A percentile compares a stretch with the other conserved stretches of the same genome.
Evolutionary conservation across 2,888 invertebrate genomes (phyloP).

Genomic region (Stenurella melanura): DNA sequence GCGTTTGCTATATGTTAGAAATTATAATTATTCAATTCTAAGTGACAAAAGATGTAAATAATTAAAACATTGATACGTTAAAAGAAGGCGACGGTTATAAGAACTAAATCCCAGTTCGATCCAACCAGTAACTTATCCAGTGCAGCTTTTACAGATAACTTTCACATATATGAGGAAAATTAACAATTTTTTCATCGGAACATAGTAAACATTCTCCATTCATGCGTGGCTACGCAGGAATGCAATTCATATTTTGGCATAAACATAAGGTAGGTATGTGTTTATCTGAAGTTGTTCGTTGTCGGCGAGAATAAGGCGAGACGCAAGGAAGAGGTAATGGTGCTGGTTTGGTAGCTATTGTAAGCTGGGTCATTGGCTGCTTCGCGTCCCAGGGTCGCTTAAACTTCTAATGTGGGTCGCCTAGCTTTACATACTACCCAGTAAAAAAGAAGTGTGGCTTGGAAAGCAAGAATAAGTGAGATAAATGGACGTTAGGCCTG

Average conservation of each 20-base stretch:
- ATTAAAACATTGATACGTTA: no score
- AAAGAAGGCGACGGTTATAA: neutral
- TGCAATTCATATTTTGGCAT: conserved; percentile 43
- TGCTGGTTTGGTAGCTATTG: conserved; percentile 66
- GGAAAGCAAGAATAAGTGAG: conserved; percentile 18
- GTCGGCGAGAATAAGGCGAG: conserved; percentile 46
- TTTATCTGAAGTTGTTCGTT: conserved; percentile 34
- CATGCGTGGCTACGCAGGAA: conserved; percentile 32
- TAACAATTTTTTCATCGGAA: neutral
- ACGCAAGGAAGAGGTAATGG: conserved; percentile 60
- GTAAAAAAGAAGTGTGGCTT: conserved; percentile 18
- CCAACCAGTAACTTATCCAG: neutral
- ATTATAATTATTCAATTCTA: no score
- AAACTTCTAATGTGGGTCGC: conserved; percentile 61
- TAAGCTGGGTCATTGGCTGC: conserved; percentile 67
- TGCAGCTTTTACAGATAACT: conserved; percentile 7
- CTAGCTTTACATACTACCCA: conserved; percentile 40
- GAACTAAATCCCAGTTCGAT: neutral
- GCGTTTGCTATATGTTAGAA: no score
- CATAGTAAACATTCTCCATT: conserved; percentile 23
- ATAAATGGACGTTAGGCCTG: conserved; percentile 11
- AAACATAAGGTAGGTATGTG: conserved; percentile 37
- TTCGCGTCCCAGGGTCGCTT: conserved; percentile 59
- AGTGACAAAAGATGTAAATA: no score
- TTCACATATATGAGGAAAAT: conserved; percentile 1